These are phyloP conservation scores for Pammene aurita DNA, from an alignment of 2,888 invertebrate species.

Conservation along the genomic window DNA sequence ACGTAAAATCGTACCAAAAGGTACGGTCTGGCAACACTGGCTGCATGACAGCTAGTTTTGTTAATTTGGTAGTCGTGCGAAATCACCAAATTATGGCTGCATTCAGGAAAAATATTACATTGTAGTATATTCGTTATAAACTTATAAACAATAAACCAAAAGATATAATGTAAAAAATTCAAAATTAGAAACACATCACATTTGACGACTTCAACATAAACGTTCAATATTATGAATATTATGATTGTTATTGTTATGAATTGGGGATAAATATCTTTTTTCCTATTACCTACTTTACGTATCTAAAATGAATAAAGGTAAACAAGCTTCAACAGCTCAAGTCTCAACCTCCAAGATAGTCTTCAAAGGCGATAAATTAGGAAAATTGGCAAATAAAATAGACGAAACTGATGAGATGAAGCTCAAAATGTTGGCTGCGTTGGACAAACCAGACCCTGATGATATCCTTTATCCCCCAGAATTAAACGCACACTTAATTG, in stretches of 20 bases:
- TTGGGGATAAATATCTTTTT: slow-evolving; percentile 28
- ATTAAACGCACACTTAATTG: slow-evolving; percentile 83
- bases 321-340: slow-evolving; percentile 43
- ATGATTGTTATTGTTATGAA: slow-evolving; percentile 43
- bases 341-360: slow-evolving; percentile 53
- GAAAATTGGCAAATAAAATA: slow-evolving; percentile 68
- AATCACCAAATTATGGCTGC: slow-evolving; percentile 7
- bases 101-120: slow-evolving; percentile 9
- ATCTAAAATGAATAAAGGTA: slow-evolving; percentile 55
- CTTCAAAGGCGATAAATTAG: slow-evolving; percentile 61
- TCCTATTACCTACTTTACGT: slow-evolving; percentile 32
- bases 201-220: slow-evolving; percentile 18
- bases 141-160: too few relatives aligned
- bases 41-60: slow-evolving; percentile 41
- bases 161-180: too few relatives aligned
- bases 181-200: slow-evolving; percentile 26
- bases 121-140: not conserved
- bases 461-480: slow-evolving; percentile 84
- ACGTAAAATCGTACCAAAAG: too few relatives aligned
- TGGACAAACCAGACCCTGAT: slow-evolving; percentile 69
- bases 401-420: slow-evolving; percentile 81
- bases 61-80: slow-evolving; percentile 34
- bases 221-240: slow-evolving; percentile 20
- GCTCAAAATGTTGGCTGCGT: slow-evolving; percentile 70
- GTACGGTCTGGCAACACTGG: too few relatives aligned